A percentile compares a stretch with the other conserved stretches of the same genome.
These are phyloP conservation scores for Pollimyrus isidori DNA, from an alignment of 2,113 vertebrate species.

Conservation along the genomic window DNA sequence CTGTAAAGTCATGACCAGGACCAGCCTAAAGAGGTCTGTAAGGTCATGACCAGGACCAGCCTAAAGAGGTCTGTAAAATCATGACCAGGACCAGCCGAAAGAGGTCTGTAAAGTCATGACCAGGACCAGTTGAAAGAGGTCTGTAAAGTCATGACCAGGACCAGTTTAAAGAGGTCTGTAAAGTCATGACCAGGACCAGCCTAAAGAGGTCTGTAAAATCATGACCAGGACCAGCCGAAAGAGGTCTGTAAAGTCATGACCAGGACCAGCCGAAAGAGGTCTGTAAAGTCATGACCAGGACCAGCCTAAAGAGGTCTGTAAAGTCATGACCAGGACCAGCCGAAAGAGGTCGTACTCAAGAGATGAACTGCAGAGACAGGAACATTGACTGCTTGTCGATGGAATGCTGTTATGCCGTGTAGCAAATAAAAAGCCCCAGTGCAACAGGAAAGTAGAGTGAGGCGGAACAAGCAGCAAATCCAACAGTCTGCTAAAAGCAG, in stretches of 20 bases:
- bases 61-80: conserved; percentile 42
- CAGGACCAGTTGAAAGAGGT: conserved; percentile 33
- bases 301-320: conserved; percentile 32
- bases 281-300: conserved; percentile 46
- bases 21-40: conserved; percentile 39
- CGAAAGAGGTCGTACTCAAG: conserved; percentile 41
- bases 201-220: conserved; percentile 42
- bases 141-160: conserved; percentile 46
- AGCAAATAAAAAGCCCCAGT: conserved; percentile 52
- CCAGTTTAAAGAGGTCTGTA: conserved; percentile 32
- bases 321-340: conserved; percentile 47
- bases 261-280: conserved; percentile 34
- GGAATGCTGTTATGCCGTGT: conserved; percentile 8
- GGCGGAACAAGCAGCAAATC: conserved; percentile 58
- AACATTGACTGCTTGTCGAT: conserved; percentile 57
- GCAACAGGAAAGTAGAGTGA: conserved; percentile 32
- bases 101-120: conserved; percentile 45
- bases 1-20: conserved; percentile 40
- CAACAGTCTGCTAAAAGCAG: conserved; percentile 45
- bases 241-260: conserved; percentile 45
- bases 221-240: conserved; percentile 36
- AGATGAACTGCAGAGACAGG: conserved; percentile 50
- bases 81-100: conserved; percentile 36
- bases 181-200: conserved; percentile 42
- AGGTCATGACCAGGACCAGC: conserved; percentile 41